phyloP scores from a whole-genome alignment of 2,113 vertebrate genomes.

The Himantopus leucocephalus region DNA sequence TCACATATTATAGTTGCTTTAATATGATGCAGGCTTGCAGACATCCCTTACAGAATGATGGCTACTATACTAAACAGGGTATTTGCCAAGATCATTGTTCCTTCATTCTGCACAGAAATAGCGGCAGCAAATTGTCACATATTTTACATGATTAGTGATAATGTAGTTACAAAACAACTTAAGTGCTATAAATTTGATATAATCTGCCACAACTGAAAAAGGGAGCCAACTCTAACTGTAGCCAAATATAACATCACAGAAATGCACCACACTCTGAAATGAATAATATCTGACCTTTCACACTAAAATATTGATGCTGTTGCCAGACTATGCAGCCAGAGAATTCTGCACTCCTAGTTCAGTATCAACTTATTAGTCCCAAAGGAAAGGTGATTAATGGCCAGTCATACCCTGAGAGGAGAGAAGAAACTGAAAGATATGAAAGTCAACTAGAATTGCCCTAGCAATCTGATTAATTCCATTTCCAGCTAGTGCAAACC shows the following conservation, averaged over 20 bases:
- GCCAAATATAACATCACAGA: not conserved
- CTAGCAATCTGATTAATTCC: not conserved
- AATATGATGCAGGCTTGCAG: not conserved
- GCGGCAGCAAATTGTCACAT: not conserved
- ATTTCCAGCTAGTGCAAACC: not conserved
- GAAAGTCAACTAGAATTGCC: not conserved
- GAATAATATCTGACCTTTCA: not conserved
- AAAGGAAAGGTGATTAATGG: not conserved
- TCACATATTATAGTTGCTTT: not conserved
- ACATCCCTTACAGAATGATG: not conserved
- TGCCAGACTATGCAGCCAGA: not conserved
- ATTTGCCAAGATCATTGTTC: not conserved
- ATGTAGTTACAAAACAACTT: not conserved
- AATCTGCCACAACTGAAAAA: not conserved
- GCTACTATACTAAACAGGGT: not conserved
- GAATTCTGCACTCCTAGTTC: not conserved
- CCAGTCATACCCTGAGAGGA: not conserved
- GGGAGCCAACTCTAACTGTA: not conserved
- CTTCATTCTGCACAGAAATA: not conserved
- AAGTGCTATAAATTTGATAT: not conserved
- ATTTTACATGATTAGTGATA: not conserved
- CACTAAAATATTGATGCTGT: not conserved
- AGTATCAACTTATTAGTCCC: not conserved
- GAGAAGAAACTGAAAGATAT: not conserved
- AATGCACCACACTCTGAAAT: not conserved